Conservation (phyloP, 53 echinoderm and acorn worm species). For the Arbacia lixula region DNA sequence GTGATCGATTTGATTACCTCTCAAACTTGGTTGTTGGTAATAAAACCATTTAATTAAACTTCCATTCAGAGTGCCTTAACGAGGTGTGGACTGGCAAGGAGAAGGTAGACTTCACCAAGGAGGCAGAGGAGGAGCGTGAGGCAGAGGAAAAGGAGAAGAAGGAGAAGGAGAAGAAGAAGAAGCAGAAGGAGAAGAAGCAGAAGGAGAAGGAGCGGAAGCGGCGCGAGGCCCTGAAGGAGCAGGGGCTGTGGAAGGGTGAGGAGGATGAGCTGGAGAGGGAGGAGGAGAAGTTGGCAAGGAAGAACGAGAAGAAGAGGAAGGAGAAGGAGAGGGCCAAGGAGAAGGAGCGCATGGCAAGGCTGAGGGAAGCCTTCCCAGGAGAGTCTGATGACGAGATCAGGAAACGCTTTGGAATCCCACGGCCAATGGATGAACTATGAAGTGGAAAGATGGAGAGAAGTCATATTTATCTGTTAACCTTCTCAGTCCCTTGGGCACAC, state of each 20-base stretch:
- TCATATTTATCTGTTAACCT: too few relatives aligned
- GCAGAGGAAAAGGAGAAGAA: constrained; percentile 42
- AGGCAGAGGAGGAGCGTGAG: constrained; percentile 54
- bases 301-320: background rate
- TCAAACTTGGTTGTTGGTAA: too few relatives aligned
- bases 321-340: constrained; percentile 1
- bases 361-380: background rate
- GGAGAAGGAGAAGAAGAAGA: constrained; percentile 5
- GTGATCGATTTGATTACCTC: too few relatives aligned
- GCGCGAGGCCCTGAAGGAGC: background rate
- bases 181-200: constrained; percentile 8
- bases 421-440: background rate
- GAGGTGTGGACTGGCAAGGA: constrained; percentile 94
- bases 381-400: too few relatives aligned
- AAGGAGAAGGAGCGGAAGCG: background rate
- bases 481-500: too few relatives aligned
- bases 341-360: background rate
- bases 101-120: constrained; percentile 61
- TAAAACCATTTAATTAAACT: too few relatives aligned
- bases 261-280: background rate
- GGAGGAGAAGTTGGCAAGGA: background rate
- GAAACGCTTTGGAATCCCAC: background rate
- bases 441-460: too few relatives aligned
- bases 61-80: constrained; percentile 74
- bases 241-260: constrained; percentile 16